Evolutionary conservation across 2,797 vertebrate species (phyloP).

Genomic region (Argyrosomus regius): DNA sequence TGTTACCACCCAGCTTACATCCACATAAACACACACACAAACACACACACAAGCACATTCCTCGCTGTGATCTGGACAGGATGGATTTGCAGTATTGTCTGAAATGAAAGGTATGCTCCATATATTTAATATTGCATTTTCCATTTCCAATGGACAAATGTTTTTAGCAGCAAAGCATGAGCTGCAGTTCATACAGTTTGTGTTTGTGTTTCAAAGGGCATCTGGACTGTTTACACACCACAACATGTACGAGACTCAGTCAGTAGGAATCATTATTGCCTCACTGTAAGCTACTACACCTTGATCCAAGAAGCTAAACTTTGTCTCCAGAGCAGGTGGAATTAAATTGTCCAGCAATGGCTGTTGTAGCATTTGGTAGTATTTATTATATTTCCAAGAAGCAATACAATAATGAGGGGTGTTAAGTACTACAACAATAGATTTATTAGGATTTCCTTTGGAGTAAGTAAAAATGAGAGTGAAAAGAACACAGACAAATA

Average conservation of each 20-base stretch:
- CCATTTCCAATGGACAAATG: not conserved
- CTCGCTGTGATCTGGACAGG: not conserved
- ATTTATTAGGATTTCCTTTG: not conserved
- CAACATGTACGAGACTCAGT: not conserved
- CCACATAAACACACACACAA: not conserved
- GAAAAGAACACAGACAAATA: not conserved
- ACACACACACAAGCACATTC: not conserved
- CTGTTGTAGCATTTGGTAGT: not conserved
- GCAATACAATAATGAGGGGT: not conserved
- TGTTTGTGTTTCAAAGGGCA: conserved; percentile 69
- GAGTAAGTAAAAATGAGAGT: not conserved
- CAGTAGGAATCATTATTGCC: not conserved
- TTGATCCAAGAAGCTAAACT: not conserved
- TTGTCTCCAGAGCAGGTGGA: not conserved
- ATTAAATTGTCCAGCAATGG: not conserved
- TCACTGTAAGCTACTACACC: not conserved
- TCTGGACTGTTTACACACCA: conserved; percentile 35
- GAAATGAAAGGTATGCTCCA: not conserved
- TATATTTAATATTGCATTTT: not conserved
- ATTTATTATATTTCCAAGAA: not conserved
- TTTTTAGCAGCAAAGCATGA: not conserved
- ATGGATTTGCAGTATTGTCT: not conserved
- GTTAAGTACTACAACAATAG: not conserved
- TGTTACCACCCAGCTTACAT: too few species aligned
- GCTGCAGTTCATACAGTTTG: conserved; percentile 34